These are phyloP conservation scores for Peromyscus polionotus DNA, from an alignment of 2,113 vertebrate species.

Conservation along the genomic window DNA sequence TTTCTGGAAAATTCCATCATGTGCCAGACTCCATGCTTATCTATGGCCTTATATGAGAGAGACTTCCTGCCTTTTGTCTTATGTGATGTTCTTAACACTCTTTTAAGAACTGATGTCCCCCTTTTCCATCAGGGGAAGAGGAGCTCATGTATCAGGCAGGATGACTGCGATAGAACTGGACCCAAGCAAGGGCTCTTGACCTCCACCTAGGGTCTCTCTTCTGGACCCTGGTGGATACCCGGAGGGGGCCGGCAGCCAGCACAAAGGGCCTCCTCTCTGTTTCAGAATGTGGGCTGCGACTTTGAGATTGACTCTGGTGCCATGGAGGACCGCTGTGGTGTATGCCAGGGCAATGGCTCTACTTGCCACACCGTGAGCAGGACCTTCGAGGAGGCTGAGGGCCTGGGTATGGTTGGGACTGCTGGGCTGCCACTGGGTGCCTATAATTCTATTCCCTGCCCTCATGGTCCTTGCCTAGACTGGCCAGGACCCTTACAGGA, in stretches of 20 bases:
- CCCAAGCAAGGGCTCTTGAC: background rate
- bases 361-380: conserved; percentile 94
- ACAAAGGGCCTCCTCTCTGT: background rate
- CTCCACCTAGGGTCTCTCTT: background rate
- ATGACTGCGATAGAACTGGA: no score
- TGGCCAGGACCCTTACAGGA: background rate
- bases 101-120: background rate
- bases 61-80: background rate
- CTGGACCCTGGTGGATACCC: background rate
- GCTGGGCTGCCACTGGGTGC: background rate
- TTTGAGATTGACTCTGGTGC: conserved; percentile 94
- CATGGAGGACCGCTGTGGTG: conserved; percentile 94
- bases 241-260: background rate
- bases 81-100: background rate
- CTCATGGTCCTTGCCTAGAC: background rate
- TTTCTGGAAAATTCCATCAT: background rate
- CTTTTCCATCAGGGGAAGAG: background rate
- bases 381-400: conserved; percentile 93
- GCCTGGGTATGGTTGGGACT: conserved; percentile 89
- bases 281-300: conserved; percentile 96
- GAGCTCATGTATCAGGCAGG: background rate
- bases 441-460: rapidly evolving
- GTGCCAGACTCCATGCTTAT: no score
- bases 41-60: background rate
- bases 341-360: conserved; percentile 94